A percentile compares a stretch with the other conserved stretches of the same genome.
Evolutionary conservation across 2,113 vertebrate genomes (phyloP).

Genomic region (Equus przewalskii): DNA sequence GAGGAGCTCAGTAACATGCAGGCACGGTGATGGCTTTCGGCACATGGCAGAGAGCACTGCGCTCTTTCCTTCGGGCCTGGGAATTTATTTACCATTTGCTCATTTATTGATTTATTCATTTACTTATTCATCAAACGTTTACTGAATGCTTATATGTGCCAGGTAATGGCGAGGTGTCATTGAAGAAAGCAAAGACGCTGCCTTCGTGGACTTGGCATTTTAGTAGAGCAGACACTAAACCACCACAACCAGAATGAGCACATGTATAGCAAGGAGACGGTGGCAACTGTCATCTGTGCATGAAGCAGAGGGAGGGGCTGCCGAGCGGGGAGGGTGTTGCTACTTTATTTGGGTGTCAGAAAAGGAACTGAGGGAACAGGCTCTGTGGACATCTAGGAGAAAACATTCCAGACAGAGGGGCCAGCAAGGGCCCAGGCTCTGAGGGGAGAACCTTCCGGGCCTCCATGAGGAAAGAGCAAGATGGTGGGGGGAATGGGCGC

Average conservation of each 20-base stretch:
- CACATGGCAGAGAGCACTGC: rapidly evolving
- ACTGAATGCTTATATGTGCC: not conserved
- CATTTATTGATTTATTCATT: not conserved
- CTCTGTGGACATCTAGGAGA: not conserved
- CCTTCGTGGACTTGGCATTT: not conserved
- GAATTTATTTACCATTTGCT: not conserved
- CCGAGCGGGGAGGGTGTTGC: not conserved
- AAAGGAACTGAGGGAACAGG: not conserved
- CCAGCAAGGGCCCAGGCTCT: not conserved
- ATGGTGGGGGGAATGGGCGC: not conserved
- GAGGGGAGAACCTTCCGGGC: not conserved
- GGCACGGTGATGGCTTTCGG: not conserved
- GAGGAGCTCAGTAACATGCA: not conserved
- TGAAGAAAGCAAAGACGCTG: not conserved
- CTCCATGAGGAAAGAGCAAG: not conserved
- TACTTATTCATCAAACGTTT: not conserved
- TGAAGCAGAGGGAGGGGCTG: not conserved
- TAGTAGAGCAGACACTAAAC: not conserved
- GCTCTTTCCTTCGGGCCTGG: not conserved
- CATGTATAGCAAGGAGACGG: not conserved
- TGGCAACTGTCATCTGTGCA: not conserved
- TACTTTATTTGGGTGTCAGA: not conserved
- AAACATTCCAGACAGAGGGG: not conserved
- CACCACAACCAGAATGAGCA: not conserved
- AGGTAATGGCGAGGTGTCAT: too few species aligned